These are phyloP conservation scores for Heliothis subflexa DNA, from an alignment of 1,140 invertebrate genomes.

Conservation along the genomic window DNA sequence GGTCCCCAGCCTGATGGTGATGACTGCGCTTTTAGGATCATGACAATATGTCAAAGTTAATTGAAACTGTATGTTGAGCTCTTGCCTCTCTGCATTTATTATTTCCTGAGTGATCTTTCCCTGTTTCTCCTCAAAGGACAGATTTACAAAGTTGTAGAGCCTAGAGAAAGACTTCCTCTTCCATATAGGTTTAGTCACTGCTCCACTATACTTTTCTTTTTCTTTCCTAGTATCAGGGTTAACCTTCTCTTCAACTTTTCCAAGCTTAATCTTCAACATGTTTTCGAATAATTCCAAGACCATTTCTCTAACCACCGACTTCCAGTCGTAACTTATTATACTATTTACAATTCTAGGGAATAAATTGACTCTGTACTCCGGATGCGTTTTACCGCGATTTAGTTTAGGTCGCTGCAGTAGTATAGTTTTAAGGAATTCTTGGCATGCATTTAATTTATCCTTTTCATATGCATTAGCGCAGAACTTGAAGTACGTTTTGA, in stretches of 20 bases:
- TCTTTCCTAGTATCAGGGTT: constrained; percentile 52
- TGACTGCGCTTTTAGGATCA: constrained; percentile 49
- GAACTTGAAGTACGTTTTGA: constrained; percentile 63
- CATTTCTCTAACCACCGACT: constrained; percentile 55
- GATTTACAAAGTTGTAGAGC: constrained; percentile 44
- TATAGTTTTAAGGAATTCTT: constrained; percentile 60
- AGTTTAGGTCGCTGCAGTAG: constrained; percentile 63
- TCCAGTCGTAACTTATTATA: constrained; percentile 64
- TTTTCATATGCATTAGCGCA: constrained; percentile 64
- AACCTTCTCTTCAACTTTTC: constrained; percentile 56
- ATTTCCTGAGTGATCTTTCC: constrained; percentile 63
- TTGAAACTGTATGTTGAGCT: constrained; percentile 58
- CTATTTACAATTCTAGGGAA: constrained; percentile 54
- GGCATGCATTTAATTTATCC: constrained; percentile 55
- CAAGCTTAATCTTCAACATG: constrained; percentile 61
- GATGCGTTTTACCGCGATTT: constrained; percentile 39
- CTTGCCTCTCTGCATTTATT: constrained; percentile 50
- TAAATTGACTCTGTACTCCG: constrained; percentile 61
- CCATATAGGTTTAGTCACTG: constrained; percentile 66
- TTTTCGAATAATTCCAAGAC: constrained; percentile 60
- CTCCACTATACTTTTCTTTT: constrained; percentile 60
- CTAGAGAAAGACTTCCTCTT: constrained; percentile 61
- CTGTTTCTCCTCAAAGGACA: constrained; percentile 60
- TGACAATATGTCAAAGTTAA: constrained; percentile 56
- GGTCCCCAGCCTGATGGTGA: constrained; percentile 49